These are phyloP conservation scores for Hepsetus odoe DNA, from an alignment of 2,113 vertebrate species.

Conservation along the genomic window DNA sequence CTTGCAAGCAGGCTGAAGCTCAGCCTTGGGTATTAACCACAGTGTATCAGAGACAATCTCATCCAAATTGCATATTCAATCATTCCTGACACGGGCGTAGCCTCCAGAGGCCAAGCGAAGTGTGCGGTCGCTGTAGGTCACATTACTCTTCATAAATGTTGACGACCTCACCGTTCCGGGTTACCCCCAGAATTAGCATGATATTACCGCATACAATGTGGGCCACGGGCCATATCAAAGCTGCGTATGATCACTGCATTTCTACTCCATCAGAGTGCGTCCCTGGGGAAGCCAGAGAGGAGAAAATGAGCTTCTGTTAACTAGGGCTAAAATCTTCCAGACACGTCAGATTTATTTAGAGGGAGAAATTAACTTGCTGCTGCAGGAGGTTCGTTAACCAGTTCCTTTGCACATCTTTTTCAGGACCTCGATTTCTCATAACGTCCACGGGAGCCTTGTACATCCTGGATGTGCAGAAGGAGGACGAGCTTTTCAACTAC, in stretches of 20 bases:
- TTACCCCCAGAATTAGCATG: conserved; percentile 45
- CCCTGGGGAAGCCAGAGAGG: conserved; percentile 11
- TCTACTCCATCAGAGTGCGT: conserved; percentile 6
- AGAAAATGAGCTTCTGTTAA: conserved; percentile 44
- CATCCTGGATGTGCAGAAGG: conserved; percentile 97
- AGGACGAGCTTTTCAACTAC: conserved; percentile 98
- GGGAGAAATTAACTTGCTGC: background rate
- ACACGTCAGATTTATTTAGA: conserved; percentile 33
- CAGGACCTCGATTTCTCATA: conserved; percentile 99
- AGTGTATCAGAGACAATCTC: conserved; percentile 13
- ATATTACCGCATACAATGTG: conserved; percentile 34
- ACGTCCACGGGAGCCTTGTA: conserved; percentile 99
- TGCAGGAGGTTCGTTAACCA: background rate
- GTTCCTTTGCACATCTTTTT: conserved; percentile 16
- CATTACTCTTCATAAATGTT: conserved; percentile 53
- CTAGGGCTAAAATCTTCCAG: conserved; percentile 24
- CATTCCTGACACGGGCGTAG: conserved; percentile 43
- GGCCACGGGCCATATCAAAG: conserved; percentile 29
- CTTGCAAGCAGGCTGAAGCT: conserved; percentile 15
- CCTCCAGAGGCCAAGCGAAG: conserved; percentile 33
- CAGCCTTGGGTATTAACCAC: conserved; percentile 13
- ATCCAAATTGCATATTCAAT: conserved; percentile 50
- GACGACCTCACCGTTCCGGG: conserved; percentile 33
- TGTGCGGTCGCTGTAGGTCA: background rate
- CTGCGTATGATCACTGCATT: background rate